These are phyloP conservation scores for Tigriopus japonicus DNA, from an alignment of 1,140 invertebrate genomes.

Conservation along the genomic window DNA sequence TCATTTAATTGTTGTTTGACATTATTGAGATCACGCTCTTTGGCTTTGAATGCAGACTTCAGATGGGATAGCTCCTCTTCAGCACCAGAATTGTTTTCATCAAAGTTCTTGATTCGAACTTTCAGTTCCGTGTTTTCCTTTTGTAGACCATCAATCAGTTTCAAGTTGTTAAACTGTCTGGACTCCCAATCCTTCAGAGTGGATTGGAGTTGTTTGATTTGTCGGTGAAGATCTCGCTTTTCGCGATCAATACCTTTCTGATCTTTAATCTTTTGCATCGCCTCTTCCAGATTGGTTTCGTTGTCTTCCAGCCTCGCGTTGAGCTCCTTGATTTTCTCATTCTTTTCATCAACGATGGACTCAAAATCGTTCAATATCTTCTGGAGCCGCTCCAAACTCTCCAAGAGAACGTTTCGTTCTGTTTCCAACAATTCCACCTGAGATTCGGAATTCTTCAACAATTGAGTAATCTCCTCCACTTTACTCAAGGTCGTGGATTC, in stretches of 20 bases:
- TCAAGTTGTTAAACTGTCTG: background rate
- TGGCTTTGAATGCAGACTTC: background rate
- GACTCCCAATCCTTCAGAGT: slow-evolving; percentile 10
- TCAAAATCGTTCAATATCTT: slow-evolving; percentile 1
- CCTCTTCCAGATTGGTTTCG: background rate
- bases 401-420: background rate
- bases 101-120: background rate
- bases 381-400: slow-evolving; percentile 1
- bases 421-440: background rate
- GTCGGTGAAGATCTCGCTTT: background rate
- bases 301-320: background rate
- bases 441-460: background rate
- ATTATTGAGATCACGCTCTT: background rate
- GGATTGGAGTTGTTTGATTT: slow-evolving; percentile 8
- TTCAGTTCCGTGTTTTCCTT: slow-evolving; percentile 3
- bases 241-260: background rate
- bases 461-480: background rate
- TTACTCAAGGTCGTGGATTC: background rate
- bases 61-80: background rate
- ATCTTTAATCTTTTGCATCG: background rate
- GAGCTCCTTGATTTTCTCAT: slow-evolving; percentile 1
- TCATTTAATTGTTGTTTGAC: background rate
- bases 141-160: slow-evolving; percentile 2
- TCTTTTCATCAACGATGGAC: slow-evolving; percentile 2
- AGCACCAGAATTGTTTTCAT: background rate